A percentile compares a stretch with the other conserved stretches of the same genome.
These are phyloP conservation scores for Morelia viridis DNA, from an alignment of 2,797 vertebrate species.

Conservation along the genomic window DNA sequence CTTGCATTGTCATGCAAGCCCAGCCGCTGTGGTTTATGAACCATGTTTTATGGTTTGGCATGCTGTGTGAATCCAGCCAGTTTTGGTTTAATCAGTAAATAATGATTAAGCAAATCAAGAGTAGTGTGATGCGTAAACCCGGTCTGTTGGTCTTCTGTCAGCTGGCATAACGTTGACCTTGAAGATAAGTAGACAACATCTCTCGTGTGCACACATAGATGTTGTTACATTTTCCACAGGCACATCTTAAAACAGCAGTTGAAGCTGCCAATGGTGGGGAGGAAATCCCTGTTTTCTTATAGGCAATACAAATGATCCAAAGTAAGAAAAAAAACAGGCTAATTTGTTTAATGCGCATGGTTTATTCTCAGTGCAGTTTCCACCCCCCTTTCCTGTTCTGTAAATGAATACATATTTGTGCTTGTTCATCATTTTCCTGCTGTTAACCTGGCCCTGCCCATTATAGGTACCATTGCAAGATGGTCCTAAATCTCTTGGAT, in stretches of 20 bases:
- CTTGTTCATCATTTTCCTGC: not conserved
- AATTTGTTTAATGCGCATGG: not conserved
- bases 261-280: not conserved
- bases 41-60: not conserved
- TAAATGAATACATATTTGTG: not conserved
- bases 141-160: not conserved
- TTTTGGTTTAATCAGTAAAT: not conserved
- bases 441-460: not conserved
- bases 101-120: not conserved
- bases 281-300: not conserved
- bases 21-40: not conserved
- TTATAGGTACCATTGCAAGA: not conserved
- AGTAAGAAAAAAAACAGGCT: not conserved
- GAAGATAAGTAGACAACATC: not conserved
- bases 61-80: not conserved
- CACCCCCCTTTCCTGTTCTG: not conserved
- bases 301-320: not conserved
- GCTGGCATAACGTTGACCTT: not conserved
- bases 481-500: not conserved
- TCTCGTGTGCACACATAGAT: not conserved
- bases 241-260: not conserved
- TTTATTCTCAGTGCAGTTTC: not conserved
- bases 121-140: not conserved
- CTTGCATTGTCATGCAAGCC: not conserved
- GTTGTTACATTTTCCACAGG: not conserved